These are phyloP conservation scores for Catharus minimus DNA, from an alignment of 2,113 vertebrate genomes.

Conservation along the genomic window DNA sequence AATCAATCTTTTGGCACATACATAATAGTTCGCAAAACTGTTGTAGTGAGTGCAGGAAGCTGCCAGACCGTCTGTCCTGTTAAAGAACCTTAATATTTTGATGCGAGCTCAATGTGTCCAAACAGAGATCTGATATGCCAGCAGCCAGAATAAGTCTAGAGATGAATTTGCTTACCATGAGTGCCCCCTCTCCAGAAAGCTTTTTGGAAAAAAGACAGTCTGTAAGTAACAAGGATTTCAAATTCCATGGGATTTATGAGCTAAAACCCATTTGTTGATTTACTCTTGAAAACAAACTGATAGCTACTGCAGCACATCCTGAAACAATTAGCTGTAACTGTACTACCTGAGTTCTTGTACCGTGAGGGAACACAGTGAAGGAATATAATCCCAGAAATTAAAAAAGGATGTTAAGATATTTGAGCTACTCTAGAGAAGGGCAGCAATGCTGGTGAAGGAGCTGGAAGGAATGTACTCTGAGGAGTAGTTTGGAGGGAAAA, in stretches of 20 bases:
- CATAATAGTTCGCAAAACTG: background rate
- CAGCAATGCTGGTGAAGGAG: background rate
- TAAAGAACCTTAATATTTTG: background rate
- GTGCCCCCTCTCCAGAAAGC: background rate
- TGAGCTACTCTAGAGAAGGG: background rate
- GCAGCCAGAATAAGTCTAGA: background rate
- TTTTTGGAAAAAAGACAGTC: background rate
- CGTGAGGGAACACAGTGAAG: background rate
- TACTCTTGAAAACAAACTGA: background rate
- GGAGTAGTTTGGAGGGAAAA: accelerated
- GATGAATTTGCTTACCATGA: background rate
- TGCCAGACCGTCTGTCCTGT: background rate
- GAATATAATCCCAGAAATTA: background rate
- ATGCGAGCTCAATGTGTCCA: background rate
- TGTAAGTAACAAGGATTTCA: background rate
- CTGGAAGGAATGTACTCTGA: background rate
- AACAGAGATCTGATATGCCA: background rate
- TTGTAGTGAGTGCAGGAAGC: background rate
- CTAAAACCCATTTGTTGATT: background rate
- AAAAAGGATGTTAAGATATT: background rate
- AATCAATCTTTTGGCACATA: background rate
- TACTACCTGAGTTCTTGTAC: background rate
- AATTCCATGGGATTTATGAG: background rate
- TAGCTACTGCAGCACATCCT: background rate
- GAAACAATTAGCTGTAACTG: background rate